Base-by-base conservation (phyloP, 2,888 invertebrate species). In the Agrotis clavis region DNA sequence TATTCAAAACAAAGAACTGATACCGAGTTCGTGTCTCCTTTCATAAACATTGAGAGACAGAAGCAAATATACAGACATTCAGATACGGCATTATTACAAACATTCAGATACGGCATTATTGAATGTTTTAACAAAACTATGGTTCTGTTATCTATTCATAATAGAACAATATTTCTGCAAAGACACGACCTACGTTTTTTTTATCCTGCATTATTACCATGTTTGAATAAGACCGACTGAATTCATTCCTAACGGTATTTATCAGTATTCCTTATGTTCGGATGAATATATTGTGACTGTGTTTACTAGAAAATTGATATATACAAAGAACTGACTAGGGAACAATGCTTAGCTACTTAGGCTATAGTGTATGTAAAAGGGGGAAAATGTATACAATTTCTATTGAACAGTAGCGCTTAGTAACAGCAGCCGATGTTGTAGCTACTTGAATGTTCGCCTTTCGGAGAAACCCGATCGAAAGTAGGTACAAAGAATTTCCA, bases 41-140 rank as follows among this genome's bases (percentile, higher is more conserved):
- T 68, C 74, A 83, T 79, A 85, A 85, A 83, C 74, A 77, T 66
- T 71, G 70, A 64, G 61, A 79, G 65, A 70, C 81, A 81, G 77
- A 77, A 71, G 72, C 53, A 83, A 79, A 80, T 45, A 79, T 7
- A 71, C 63, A 68, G 60, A 77, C 70, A 74, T 78, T 76, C 67
- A 71, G 76, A 57, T 71, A 71, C 18, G 64, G 30, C 25, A 51
- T 64, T 71, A 77, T 68, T 81, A 41, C 41, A 41, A 41, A 41
- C 11, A 41, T 41, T 41, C 41, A 41, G 41, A 57, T 70, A 69
- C 21, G 61, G 30, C 25, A 51, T 64, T 71, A 77, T 68, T 82
- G 69, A 77, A 78, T 82, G 77, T 71, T 69, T 79, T 69, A 79
- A 81, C 79, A 82, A 79, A 86, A 84, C 69, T 70, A 79, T 82